phyloP scores from a whole-genome alignment of 2,888 invertebrate genomes.

The Leptarthrus brevirostris region DNA sequence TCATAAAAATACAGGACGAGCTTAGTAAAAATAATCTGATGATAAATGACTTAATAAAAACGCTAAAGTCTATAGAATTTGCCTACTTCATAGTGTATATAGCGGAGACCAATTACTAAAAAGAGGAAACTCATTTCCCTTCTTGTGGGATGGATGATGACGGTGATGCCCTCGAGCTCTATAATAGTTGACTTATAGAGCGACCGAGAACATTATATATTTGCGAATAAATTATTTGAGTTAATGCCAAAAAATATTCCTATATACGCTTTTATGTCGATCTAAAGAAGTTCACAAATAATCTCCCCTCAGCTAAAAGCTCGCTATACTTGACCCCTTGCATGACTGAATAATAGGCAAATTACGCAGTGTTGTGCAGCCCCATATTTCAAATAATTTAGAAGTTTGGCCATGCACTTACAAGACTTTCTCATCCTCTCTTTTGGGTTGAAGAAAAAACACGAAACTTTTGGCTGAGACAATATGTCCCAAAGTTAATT shows the following conservation, averaged over 20 bases:
- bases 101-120: conserved; percentile 31
- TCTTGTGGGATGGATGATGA: conserved; percentile 11
- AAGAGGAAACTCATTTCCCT: conserved; percentile 4
- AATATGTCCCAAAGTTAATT: conserved; percentile 43
- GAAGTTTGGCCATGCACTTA: conserved; percentile 29
- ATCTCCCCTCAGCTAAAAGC: background rate
- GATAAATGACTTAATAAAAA: conserved; percentile 34
- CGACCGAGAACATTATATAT: conserved; percentile 22
- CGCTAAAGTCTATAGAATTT: conserved; percentile 28
- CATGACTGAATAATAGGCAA: conserved; percentile 35
- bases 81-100: conserved; percentile 42
- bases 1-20: conserved; percentile 21
- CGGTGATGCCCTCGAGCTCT: background rate
- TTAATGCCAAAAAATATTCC: conserved; percentile 44
- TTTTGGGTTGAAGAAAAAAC: conserved; percentile 13
- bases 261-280: conserved; percentile 32
- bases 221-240: conserved; percentile 48
- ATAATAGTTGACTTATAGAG: background rate
- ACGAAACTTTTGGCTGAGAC: conserved; percentile 37
- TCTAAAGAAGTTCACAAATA: conserved; percentile 32
- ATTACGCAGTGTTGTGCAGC: conserved; percentile 28
- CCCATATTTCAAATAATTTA: conserved; percentile 40
- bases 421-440: conserved; percentile 11
- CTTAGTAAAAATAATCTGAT: conserved; percentile 30
- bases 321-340: background rate